Evolutionary conservation across 1,140 invertebrate species (phyloP), one percentile per base, ranked within the genome.

Genomic region (Solenopsis fugax): DNA sequence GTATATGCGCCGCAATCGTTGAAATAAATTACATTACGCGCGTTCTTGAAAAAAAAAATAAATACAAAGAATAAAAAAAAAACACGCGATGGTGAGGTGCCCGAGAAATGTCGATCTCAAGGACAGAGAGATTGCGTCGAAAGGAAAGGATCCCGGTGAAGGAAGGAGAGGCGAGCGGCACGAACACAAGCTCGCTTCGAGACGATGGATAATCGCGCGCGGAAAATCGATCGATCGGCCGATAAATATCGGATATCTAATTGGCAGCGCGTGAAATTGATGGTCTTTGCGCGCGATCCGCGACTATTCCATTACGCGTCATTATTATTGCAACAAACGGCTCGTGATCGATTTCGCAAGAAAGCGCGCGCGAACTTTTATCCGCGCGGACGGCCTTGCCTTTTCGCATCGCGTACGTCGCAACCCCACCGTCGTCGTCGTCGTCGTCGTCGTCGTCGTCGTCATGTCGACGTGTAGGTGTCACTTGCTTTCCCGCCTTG

Each of bases 371-470:
- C 89, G 87, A 92, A 93, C 92, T 89, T 92, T 92, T 92, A 87
- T 90, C 82, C 86, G 86, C 80, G 82, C 90, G 77, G 91, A 93
- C 93, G 93, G 92, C 93, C 93, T 93, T 94, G 93, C 92, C 91
- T 93, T 92, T 90, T 92, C 90, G 85, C 89, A 88, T 90, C 87
- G 69, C 80, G 45, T 34, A 24, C 37, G 71, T 67, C 52, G 73
- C 12, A 41, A 62, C 54, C 34, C 75, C 69, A 67, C 48, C 16
- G 58, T 9, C 29, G 29, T 29, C 29, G 29, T 2, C 29, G 29
- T 2, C 29, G 29, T 2, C 29, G 29, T 29, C 29, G 29, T 29
- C 29, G 29, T 29, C 54, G n/a, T 34, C 16, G 60, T 58, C 9
- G 52, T 3, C n/a, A 18, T 54, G 64, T 54, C 48, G 45, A 65